Conservation (phyloP, 2,113 vertebrate genomes). For the Rousettus leschenaultii region DNA sequence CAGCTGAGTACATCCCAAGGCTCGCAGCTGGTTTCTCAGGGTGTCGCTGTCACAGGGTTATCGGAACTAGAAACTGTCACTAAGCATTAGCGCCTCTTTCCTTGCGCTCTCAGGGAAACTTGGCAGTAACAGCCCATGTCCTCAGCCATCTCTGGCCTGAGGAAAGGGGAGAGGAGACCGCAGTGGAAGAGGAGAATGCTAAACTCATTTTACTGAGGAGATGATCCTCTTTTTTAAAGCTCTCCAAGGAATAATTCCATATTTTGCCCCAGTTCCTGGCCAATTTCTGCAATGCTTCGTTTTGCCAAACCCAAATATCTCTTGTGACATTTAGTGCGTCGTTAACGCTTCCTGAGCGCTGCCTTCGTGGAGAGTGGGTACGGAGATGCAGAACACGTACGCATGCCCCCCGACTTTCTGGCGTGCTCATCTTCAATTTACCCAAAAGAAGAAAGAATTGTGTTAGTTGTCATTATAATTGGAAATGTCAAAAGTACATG, state of each 20-base stretch:
- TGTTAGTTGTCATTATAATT: not conserved
- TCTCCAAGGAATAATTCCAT: not conserved
- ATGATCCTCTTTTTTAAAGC: not conserved
- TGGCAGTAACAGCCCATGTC: not conserved
- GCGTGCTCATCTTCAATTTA: not conserved
- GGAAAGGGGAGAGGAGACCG: not conserved
- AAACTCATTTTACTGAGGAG: not conserved
- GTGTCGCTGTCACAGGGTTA: not conserved
- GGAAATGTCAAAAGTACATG: not conserved
- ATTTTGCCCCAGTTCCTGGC: not conserved
- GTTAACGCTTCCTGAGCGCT: not conserved
- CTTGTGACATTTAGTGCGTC: slow-evolving; percentile 26
- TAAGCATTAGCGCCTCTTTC: not conserved
- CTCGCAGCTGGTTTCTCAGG: not conserved
- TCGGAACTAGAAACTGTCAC: not conserved
- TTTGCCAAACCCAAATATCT: slow-evolving; percentile 6
- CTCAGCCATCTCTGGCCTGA: not conserved
- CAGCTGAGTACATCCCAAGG: not conserved
- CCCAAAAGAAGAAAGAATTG: not conserved
- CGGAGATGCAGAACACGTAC: not conserved
- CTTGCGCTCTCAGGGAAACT: not conserved
- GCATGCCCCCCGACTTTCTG: not conserved
- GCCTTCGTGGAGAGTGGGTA: not conserved
- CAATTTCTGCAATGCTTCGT: not conserved
- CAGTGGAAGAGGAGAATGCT: not conserved